Evolutionary conservation across 2,113 vertebrate genomes (phyloP), one percentile per base, ranked within the genome.

Genomic region (Meriones unguiculatus): DNA sequence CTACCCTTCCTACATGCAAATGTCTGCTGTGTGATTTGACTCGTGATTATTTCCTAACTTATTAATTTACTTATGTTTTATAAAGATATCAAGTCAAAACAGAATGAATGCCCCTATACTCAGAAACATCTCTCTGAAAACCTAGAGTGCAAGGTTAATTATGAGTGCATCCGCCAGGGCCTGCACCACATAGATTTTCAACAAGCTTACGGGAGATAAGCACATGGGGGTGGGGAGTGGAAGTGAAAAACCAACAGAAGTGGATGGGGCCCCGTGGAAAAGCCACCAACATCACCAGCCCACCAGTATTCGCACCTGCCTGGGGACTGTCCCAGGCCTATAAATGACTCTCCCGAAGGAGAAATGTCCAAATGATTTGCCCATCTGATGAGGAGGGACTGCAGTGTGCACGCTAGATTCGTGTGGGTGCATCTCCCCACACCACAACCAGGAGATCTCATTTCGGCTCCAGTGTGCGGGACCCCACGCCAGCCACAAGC

Each of bases 61-160:
- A 86, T 64, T 8, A 50, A 95, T 50, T 88, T 82, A 73, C 84
- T 89, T 85, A 67, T 86, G 28, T 41, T 93, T 93, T 84, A 87
- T 18, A 75, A 94, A 89, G 65, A 7, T 20, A 84, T 65, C 13
- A 84, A 91, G 77, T 87, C 62, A 84, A 95, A 95, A 35, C 28
- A 97, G 52, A 94, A 89, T 65, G 67, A 89, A 20, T 91, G 32
- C 38, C 25, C 64, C 62, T 54, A n/a, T 52, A 78, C 41, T 52
- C 41, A 78, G 41, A 77, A 81, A 13, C 87, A 35, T 59, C 35
- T 59, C 35, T 78, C 62, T 57, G 62, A 91, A 78, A 95, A 67
- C 59, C 73, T 75, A 87, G 52, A 54, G n/a, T 54, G 54, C 35
- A 59, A 73, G 52, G 89, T 54, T 91, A 75, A 70, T 35, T 24